Evolutionary conservation across 2,888 invertebrate species (phyloP), one percentile per base, ranked within the genome.

Genomic region (Myopa testacea): DNA sequence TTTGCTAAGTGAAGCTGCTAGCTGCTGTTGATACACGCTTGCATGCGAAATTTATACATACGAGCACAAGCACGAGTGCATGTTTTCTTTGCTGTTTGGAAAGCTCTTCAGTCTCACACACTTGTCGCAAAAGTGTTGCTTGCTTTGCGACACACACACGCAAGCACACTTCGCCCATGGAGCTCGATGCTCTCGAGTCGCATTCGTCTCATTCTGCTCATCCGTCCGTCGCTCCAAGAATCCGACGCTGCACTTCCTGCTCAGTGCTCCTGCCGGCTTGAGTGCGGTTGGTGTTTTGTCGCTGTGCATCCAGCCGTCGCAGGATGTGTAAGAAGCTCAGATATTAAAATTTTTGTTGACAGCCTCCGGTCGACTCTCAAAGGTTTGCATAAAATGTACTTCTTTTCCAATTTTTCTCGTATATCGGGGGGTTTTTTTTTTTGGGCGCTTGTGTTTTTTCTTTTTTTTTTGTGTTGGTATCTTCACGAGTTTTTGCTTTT

Each of bases 311-410:
- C 65, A 75, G 50, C 50, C 50, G 50, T 50, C 19, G 12, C 75
- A 69, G 75, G 75, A 69, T 75, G 68, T 69, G 75, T 69, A 69
- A 75, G 69, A 75, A 69, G 69, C 75, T 69, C 58, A 19, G 75
- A 75, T 75, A 75, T 75, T 75, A 75, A 75, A 75, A 75, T 75
- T 75, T 75, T 69, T 75, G 75, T 75, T 75, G 75, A 75, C 75
- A 75, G 75, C 75, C 75, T 75, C 75, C 68, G 75, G 75, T 68
- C 65, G 40, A 75, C 55, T 45, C 12, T 19, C 40, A 37, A n/a
- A 19, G 72, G 72, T 60, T 72, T 72, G 72, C 72, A 60, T 72
- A 40, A 72, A 72, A 60, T 72, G 60, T 58, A 60, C 60, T 38
- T 37, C 37, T 72, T 65, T 60, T 40, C n/a, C 40, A 38, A 38